phyloP scores from a whole-genome alignment of 2,113 vertebrate species.

The Scartelaos histophorus region DNA sequence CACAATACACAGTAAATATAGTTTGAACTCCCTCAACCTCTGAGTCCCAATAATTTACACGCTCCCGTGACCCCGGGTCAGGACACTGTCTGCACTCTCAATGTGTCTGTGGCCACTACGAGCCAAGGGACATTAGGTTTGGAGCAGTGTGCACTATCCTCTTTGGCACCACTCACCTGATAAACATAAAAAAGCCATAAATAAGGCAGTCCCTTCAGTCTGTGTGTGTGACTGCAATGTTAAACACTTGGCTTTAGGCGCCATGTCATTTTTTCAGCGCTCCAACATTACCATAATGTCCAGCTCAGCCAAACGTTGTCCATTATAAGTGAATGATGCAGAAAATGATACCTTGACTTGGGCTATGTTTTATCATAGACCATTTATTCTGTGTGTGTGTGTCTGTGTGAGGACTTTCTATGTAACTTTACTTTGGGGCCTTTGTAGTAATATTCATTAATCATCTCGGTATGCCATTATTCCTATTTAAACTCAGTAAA shows the following conservation, averaged over 20 bases:
- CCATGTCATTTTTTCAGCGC: not conserved
- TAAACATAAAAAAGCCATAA: slow-evolving; percentile 3
- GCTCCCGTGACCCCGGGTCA: slow-evolving; percentile 6
- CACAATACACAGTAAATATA: slow-evolving; percentile 17
- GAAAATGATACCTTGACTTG: slow-evolving; percentile 7
- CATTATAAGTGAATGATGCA: slow-evolving; percentile 27
- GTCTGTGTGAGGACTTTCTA: not conserved
- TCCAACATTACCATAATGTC: slow-evolving; percentile 40
- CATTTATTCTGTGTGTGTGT: slow-evolving; percentile 1
- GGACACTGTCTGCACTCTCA: slow-evolving; percentile 2
- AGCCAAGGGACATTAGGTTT: not conserved
- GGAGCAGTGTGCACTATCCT: not conserved
- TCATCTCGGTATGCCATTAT: not conserved
- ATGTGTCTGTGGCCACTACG: not conserved
- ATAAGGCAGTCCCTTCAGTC: slow-evolving; percentile 19
- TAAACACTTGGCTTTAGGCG: slow-evolving; percentile 29
- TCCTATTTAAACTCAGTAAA: not conserved
- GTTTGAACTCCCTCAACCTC: slow-evolving; percentile 15
- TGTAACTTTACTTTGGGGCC: not conserved
- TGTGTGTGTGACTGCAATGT: slow-evolving; percentile 26
- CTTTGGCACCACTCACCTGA: not conserved
- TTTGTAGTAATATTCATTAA: not conserved
- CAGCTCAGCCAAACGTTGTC: slow-evolving; percentile 21
- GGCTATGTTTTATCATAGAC: not conserved
- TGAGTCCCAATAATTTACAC: slow-evolving; percentile 16